Evolutionary conservation across 2,113 vertebrate species (phyloP).

Genomic region (Pungitius pungitius): DNA sequence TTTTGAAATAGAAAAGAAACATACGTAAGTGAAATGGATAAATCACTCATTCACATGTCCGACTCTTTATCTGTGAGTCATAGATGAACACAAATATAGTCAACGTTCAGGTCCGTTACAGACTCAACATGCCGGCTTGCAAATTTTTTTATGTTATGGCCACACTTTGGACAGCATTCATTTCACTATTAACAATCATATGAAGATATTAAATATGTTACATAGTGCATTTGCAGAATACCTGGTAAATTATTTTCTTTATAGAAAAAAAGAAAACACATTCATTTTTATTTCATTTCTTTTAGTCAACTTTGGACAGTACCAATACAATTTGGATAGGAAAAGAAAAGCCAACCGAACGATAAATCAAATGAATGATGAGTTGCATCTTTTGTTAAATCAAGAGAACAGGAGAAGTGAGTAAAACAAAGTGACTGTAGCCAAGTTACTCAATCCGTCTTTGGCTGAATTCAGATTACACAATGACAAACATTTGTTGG

Average conservation of each 20-base stretch:
- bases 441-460: constrained; percentile 6
- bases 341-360: constrained; percentile 10
- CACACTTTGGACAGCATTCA: constrained; percentile 19
- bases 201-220: constrained; percentile 27
- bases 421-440: constrained; percentile 19
- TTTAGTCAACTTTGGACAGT: constrained; percentile 18
- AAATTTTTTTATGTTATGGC: constrained; percentile 25
- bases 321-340: constrained; percentile 13
- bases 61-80: constrained; percentile 4
- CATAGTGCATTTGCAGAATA: constrained; percentile 17
- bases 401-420: constrained; percentile 11
- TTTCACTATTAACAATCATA: constrained; percentile 23
- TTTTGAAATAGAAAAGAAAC: constrained; percentile 72
- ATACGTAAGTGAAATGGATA: constrained; percentile 38
- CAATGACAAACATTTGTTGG: background rate
- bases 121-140: constrained; percentile 14
- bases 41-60: constrained; percentile 54
- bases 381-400: constrained; percentile 6
- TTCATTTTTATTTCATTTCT: constrained; percentile 52
- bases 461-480: constrained; percentile 15
- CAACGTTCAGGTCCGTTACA: constrained; percentile 45
- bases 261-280: constrained; percentile 40
- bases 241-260: constrained; percentile 10
- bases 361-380: constrained; percentile 6
- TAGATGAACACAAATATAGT: constrained; percentile 31